phyloP scores from a whole-genome alignment of 2,797 vertebrate species.

The Sebastes minor region DNA sequence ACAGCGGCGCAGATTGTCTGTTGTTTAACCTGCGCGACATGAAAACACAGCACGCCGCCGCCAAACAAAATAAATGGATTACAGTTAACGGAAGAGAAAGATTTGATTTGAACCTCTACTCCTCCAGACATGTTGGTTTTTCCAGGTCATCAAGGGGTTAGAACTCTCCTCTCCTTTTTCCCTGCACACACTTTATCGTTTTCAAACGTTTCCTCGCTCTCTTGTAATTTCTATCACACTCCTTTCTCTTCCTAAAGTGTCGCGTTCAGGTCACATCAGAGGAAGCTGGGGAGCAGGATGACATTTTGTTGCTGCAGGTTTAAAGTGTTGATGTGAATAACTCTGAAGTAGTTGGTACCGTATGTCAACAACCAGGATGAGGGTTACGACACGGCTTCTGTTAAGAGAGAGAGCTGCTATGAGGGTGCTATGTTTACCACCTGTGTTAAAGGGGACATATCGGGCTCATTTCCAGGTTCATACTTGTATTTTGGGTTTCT shows the following conservation, averaged over 20 bases:
- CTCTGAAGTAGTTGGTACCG: neutral
- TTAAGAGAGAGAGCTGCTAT: neutral
- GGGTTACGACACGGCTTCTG: neutral
- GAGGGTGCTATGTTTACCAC: too few species aligned
- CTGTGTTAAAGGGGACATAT: too few species aligned
- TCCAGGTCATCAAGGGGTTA: neutral
- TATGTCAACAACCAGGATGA: neutral
- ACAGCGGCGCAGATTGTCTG: slow-evolving; percentile 7
- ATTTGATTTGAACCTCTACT: neutral
- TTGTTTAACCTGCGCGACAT: slow-evolving; percentile 42
- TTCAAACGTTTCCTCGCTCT: neutral
- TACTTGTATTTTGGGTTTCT: too few species aligned
- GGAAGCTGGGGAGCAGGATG: neutral
- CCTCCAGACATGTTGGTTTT: slow-evolving; percentile 4
- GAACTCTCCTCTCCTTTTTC: neutral
- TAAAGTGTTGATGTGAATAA: slow-evolving; percentile 24
- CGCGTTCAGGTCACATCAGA: neutral
- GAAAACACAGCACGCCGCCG: slow-evolving; percentile 22
- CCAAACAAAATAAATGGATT: slow-evolving; percentile 34
- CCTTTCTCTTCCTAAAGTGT: neutral
- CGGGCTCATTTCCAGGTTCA: too few species aligned
- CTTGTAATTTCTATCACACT: neutral
- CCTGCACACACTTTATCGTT: neutral
- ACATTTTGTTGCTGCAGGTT: slow-evolving; percentile 1
- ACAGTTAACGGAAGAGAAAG: neutral